A percentile compares a stretch with the other conserved stretches of the same genome.
These are phyloP conservation scores for Salvator merianae DNA, from an alignment of 2,113 vertebrate genomes.

Conservation along the genomic window DNA sequence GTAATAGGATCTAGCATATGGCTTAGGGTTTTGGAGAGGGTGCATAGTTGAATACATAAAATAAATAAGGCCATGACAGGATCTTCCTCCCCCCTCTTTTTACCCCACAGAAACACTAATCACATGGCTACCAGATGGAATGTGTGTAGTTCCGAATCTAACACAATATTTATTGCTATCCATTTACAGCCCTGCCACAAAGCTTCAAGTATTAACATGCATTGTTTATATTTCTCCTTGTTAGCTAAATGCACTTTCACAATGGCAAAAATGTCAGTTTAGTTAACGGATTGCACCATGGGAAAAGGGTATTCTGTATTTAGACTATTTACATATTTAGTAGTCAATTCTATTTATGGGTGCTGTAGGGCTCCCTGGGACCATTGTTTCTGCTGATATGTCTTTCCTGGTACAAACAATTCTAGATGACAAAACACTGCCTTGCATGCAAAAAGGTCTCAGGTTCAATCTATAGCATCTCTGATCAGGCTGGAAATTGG, in stretches of 20 bases:
- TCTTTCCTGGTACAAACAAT: background rate
- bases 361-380: too few species aligned
- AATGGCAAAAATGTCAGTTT: constrained; percentile 3
- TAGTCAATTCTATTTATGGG: background rate
- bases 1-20: constrained; percentile 65
- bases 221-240: constrained; percentile 16
- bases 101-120: constrained; percentile 54
- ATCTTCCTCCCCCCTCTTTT: constrained; percentile 31
- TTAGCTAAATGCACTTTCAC: constrained; percentile 4
- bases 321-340: background rate
- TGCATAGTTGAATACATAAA: constrained; percentile 57
- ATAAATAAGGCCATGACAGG: constrained; percentile 66
- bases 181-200: constrained; percentile 26
- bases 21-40: constrained; percentile 59
- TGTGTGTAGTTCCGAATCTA: constrained; percentile 41
- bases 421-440: background rate
- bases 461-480: background rate
- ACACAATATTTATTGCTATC: constrained; percentile 46
- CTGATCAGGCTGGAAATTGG: background rate
- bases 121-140: constrained; percentile 56
- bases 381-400: background rate
- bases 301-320: background rate
- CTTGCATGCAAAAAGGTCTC: background rate
- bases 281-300: background rate
- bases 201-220: constrained; percentile 35